phyloP scores from a whole-genome alignment of 2,888 invertebrate genomes.

The Trichacis sp. region DNA sequence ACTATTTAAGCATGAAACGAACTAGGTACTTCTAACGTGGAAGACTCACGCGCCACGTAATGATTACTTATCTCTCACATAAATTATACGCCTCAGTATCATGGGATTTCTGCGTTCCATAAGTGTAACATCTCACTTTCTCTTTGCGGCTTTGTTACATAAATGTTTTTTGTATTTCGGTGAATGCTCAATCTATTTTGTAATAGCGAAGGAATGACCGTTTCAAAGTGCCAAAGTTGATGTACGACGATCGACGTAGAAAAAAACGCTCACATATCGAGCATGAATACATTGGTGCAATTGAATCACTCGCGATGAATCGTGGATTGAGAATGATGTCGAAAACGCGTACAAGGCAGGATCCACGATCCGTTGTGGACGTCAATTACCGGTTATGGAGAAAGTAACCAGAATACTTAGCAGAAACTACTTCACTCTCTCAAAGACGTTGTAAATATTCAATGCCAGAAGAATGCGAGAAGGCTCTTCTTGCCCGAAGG shows the following conservation, averaged over 20 bases:
- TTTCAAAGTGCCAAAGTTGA: slow-evolving; percentile 39
- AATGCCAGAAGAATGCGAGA: slow-evolving; percentile 43
- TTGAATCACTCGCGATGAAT: slow-evolving; percentile 9
- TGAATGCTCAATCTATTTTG: slow-evolving; percentile 14
- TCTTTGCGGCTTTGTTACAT: slow-evolving; percentile 14
- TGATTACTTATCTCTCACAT: slow-evolving; percentile 20
- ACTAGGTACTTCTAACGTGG: slow-evolving; percentile 29
- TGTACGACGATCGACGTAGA: no score
- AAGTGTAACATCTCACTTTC: slow-evolving; percentile 26
- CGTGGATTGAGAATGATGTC: slow-evolving; percentile 13
- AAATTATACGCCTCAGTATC: slow-evolving; percentile 17
- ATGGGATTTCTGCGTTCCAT: slow-evolving; percentile 8
- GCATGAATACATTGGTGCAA: slow-evolving; percentile 1
- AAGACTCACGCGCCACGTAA: slow-evolving; percentile 30
- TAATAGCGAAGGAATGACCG: slow-evolving; percentile 17
- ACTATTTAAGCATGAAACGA: slow-evolving; percentile 25
- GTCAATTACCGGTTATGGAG: slow-evolving; percentile 36
- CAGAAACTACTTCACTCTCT: slow-evolving; percentile 41
- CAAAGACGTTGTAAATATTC: slow-evolving; percentile 48
- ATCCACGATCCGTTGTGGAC: slow-evolving; percentile 12
- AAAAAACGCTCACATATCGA: slow-evolving; percentile 9
- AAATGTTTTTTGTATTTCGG: slow-evolving; percentile 7
- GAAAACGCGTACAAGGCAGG: slow-evolving; percentile 12
- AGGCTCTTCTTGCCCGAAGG: slow-evolving; percentile 45
- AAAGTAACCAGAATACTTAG: slow-evolving; percentile 45